Conservation (phyloP, 2,888 invertebrate species). For the Pyrrhosoma nymphula region DNA sequence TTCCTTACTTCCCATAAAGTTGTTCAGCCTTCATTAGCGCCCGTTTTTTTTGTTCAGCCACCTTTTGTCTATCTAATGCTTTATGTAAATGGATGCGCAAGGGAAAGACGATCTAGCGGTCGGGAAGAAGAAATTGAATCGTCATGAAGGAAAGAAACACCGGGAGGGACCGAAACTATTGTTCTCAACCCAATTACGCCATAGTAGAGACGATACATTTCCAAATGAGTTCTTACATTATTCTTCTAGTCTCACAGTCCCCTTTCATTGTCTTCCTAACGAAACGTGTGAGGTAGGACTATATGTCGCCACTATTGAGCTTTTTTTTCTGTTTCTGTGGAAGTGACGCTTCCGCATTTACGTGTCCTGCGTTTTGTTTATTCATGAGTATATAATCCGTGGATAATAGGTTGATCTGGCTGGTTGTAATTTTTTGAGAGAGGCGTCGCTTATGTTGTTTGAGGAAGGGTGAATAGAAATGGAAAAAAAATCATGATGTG, state of each 20-base stretch:
- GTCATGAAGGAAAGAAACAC: not conserved
- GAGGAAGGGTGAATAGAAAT: too few species aligned
- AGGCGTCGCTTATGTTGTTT: too few species aligned
- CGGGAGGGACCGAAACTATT: not conserved
- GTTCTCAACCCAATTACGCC: not conserved
- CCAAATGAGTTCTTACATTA: not conserved
- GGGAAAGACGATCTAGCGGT: not conserved
- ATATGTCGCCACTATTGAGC: not conserved
- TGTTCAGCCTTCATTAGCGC: not conserved
- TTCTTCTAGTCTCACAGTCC: not conserved
- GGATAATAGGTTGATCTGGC: too few species aligned
- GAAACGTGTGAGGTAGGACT: not conserved
- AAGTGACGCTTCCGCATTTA: not conserved
- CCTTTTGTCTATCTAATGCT: not conserved
- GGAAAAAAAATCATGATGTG: too few species aligned
- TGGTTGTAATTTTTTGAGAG: too few species aligned
- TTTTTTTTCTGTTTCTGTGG: not conserved
- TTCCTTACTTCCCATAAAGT: not conserved
- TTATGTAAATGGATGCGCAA: not conserved
- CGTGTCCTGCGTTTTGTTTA: not conserved
- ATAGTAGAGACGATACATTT: not conserved
- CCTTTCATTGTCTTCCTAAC: not conserved
- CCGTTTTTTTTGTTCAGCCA: not conserved
- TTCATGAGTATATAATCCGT: not conserved
- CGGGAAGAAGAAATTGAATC: not conserved